These are phyloP conservation scores for Carollia perspicillata DNA, from an alignment of 2,113 vertebrate species.

Conservation along the genomic window DNA sequence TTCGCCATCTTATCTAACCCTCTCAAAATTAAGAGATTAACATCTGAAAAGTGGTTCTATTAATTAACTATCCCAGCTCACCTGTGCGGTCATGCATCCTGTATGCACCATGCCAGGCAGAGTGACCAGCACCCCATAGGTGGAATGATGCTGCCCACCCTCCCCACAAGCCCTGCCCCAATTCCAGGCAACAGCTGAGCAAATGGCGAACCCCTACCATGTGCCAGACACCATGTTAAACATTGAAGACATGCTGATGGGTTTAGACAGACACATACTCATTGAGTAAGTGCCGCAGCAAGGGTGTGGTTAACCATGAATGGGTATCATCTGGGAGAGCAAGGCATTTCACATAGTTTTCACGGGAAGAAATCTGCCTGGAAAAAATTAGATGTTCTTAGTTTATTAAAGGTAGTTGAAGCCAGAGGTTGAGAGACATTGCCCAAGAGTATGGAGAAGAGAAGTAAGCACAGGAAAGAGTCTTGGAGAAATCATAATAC, in stretches of 20 bases:
- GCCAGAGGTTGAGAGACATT: neutral
- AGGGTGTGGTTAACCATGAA: neutral
- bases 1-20: neutral
- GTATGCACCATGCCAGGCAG: neutral
- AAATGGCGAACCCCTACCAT: accelerated
- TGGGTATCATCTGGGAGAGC: neutral
- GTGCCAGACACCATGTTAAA: neutral
- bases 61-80: neutral
- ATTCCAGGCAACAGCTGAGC: neutral
- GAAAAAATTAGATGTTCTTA: neutral
- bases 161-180: neutral
- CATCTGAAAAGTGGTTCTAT: neutral
- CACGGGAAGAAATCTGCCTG: neutral
- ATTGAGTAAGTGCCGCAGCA: neutral
- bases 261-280: neutral
- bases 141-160: no score
- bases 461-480: neutral
- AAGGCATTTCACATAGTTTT: neutral
- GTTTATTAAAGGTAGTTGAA: neutral
- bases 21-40: neutral
- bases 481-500: neutral
- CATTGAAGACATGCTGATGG: neutral
- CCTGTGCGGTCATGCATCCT: neutral
- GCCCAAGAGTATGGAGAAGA: neutral
- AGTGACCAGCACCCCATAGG: no score